Conservation (phyloP, 2,113 vertebrate species). For the Lepidothrix coronata region DNA sequence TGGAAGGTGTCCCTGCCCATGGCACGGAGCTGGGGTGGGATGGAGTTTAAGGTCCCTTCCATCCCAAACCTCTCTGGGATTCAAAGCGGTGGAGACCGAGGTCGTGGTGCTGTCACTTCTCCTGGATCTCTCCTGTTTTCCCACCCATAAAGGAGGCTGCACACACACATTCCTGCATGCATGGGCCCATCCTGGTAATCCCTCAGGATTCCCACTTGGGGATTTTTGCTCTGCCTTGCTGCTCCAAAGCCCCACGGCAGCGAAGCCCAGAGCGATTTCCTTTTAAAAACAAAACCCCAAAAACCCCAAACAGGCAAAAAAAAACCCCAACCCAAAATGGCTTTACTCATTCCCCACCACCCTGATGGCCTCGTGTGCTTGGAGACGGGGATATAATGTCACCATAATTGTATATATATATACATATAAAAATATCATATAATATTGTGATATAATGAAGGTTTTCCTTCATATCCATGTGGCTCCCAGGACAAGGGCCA, state of each 20-base stretch:
- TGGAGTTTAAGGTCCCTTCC: background rate
- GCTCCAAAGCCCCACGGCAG: background rate
- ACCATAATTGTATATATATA: background rate
- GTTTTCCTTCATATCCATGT: rapidly evolving
- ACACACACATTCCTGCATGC: too few relatives aligned
- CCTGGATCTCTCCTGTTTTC: background rate
- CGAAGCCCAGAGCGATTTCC: background rate
- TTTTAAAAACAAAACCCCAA: background rate
- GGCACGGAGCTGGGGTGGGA: background rate
- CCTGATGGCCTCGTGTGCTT: background rate
- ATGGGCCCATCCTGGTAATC: background rate
- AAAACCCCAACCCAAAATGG: background rate
- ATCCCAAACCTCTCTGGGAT: background rate
- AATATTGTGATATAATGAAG: background rate
- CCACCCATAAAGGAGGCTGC: too few relatives aligned
- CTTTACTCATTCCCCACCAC: background rate
- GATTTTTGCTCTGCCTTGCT: background rate
- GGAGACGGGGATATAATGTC: background rate
- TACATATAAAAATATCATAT: background rate
- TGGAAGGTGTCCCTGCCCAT: background rate
- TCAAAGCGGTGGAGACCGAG: background rate
- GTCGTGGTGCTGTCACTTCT: background rate
- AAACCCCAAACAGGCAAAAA: background rate
- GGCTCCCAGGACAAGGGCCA: background rate
- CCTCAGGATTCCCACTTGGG: background rate